Conservation (phyloP, 2,888 invertebrate species). For the Yponomeuta plumbellus region DNA sequence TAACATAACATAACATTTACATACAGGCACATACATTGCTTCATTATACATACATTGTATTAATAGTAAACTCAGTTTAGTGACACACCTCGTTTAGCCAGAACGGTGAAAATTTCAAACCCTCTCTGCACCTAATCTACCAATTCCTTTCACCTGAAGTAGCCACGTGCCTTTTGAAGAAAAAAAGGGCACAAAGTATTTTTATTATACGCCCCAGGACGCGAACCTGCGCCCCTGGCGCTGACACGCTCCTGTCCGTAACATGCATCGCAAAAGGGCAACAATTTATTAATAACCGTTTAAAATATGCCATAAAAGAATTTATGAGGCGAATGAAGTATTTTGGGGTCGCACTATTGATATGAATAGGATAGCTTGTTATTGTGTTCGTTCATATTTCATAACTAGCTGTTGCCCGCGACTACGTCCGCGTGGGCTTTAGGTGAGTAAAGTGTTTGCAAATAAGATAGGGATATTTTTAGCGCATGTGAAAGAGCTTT, state of each 20-base stretch:
- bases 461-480: no score
- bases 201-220: neutral
- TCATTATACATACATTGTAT: no score
- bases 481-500: no score
- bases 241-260: neutral
- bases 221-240: neutral
- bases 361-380: slow-evolving; percentile 19
- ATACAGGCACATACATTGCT: no score
- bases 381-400: slow-evolving; percentile 10
- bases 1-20: no score
- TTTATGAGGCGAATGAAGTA: neutral
- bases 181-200: neutral
- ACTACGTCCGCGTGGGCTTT: no score
- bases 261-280: slow-evolving; percentile 4
- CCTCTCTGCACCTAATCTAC: no score
- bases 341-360: slow-evolving; percentile 1
- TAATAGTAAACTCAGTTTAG: no score
- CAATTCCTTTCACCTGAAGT: slow-evolving; percentile 4
- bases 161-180: slow-evolving; percentile 3
- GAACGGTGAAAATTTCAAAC: no score
- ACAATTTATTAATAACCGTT: slow-evolving; percentile 7
- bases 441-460: no score
- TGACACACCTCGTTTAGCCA: no score
- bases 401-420: no score
- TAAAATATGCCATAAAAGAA: slow-evolving; percentile 1